Conservation (phyloP, 2,113 vertebrate genomes). For the Chloropsis cyanopogon region DNA sequence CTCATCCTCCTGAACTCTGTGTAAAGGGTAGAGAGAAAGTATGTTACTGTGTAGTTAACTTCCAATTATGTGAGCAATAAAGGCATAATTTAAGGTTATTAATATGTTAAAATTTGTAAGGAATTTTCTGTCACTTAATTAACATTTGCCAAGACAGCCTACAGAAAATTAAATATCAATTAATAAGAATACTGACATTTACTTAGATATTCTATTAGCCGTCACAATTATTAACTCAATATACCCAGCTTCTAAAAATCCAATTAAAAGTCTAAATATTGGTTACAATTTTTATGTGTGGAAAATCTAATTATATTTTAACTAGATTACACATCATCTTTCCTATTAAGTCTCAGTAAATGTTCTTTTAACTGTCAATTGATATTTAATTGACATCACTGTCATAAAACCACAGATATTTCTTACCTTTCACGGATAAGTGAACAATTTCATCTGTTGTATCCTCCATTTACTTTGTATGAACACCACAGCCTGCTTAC, state of each 20-base stretch:
- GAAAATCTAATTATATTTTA: conserved; percentile 72
- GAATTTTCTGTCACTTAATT: conserved; percentile 73
- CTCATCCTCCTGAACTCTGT: neutral
- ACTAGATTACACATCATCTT: conserved; percentile 35
- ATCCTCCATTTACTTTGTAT: neutral
- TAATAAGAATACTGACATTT: conserved; percentile 73
- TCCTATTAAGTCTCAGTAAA: conserved; percentile 35
- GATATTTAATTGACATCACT: conserved; percentile 1
- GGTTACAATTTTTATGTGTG: conserved; percentile 62
- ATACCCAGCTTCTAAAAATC: conserved; percentile 66
- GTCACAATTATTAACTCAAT: conserved; percentile 73
- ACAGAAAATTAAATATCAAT: conserved; percentile 70
- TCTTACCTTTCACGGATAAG: neutral
- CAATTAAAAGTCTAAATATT: conserved; percentile 75
- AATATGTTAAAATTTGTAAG: conserved; percentile 65
- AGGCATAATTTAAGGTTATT: conserved; percentile 66
- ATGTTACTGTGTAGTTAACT: conserved; percentile 52
- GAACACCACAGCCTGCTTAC: neutral
- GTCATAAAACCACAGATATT: neutral
- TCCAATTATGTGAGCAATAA: conserved; percentile 65
- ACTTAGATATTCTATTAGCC: conserved; percentile 70
- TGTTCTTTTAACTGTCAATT: conserved; percentile 6
- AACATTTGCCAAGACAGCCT: conserved; percentile 67
- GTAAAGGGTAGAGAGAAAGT: conserved; percentile 1
- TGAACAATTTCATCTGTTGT: neutral